Evolutionary conservation across 2,113 vertebrate genomes (phyloP).

Genomic region (Oplegnathus fasciatus): DNA sequence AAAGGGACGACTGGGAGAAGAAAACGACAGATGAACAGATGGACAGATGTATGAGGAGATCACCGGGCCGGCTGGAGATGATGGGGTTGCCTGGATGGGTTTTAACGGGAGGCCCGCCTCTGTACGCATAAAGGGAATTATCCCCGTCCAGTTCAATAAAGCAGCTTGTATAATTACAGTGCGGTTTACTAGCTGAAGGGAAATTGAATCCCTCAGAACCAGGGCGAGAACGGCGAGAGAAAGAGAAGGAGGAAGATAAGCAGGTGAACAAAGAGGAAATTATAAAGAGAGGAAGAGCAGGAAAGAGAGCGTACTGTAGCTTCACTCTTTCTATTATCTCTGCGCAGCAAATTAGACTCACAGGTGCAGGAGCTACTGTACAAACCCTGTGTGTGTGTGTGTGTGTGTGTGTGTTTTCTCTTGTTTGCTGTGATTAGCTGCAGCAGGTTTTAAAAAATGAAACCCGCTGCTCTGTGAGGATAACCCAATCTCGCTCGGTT

Average conservation of each 20-base stretch:
- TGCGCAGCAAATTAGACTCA: slow-evolving; percentile 58
- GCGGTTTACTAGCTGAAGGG: slow-evolving; percentile 65
- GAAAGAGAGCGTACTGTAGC: slow-evolving; percentile 31
- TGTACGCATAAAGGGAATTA: slow-evolving; percentile 49
- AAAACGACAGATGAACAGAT: slow-evolving; percentile 41
- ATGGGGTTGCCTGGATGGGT: slow-evolving; percentile 40
- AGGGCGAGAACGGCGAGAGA: background rate
- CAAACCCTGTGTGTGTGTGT: slow-evolving; percentile 24
- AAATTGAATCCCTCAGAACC: slow-evolving; percentile 67
- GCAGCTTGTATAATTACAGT: slow-evolving; percentile 68
- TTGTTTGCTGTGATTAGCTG: slow-evolving; percentile 59
- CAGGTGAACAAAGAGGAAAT: slow-evolving; percentile 65
- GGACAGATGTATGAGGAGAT: slow-evolving; percentile 47
- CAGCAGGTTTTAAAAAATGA: slow-evolving; percentile 5
- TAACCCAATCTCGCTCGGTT: slow-evolving; percentile 27
- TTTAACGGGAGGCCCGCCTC: slow-evolving; percentile 43
- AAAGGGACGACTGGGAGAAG: slow-evolving; percentile 39
- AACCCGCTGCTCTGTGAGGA: slow-evolving; percentile 27
- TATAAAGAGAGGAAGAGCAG: slow-evolving; percentile 41
- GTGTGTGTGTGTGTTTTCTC: slow-evolving; percentile 9
- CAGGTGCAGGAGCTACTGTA: slow-evolving; percentile 35
- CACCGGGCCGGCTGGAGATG: slow-evolving; percentile 19
- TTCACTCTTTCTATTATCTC: slow-evolving; percentile 62
- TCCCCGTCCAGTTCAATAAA: slow-evolving; percentile 62
- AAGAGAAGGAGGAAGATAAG: slow-evolving; percentile 61